These are phyloP conservation scores for Heteractis magnifica DNA, from an alignment of 92 coral and sea anemone genomes.

Conservation along the genomic window DNA sequence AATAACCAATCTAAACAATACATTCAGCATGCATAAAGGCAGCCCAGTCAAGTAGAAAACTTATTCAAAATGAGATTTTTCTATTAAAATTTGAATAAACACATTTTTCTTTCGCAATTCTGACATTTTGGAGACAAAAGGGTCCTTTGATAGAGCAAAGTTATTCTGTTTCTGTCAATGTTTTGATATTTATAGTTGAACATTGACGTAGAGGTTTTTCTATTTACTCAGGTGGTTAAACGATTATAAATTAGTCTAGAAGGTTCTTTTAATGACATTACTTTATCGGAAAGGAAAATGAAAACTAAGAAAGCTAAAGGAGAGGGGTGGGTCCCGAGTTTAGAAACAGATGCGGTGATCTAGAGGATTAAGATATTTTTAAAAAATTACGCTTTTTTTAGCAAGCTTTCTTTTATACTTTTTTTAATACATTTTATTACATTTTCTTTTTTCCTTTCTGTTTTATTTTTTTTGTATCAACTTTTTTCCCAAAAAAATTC, in stretches of 20 bases:
- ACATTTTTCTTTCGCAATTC: neutral
- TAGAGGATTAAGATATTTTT: too few species aligned
- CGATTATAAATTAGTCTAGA: neutral
- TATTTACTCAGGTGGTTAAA: constrained; percentile 1
- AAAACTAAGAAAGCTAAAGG: neutral
- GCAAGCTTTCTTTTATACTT: neutral
- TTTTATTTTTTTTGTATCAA: neutral
- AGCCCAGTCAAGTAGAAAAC: constrained; percentile 7
- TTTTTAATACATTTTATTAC: neutral
- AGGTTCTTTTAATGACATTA: neutral
- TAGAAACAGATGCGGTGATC: neutral
- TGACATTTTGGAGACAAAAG: neutral
- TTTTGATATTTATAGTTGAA: neutral
- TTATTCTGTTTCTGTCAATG: neutral
- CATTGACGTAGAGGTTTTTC: neutral
- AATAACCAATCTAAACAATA: constrained; percentile 25
- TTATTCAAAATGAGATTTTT: neutral
- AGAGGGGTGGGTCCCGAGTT: neutral
- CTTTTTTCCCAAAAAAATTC: neutral
- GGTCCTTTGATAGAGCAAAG: neutral
- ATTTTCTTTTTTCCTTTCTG: neutral
- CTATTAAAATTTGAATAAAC: neutral
- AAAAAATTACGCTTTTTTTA: neutral
- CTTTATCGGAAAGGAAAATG: neutral
- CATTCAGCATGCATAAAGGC: neutral